A percentile compares a stretch with the other conserved stretches of the same genome.
These are phyloP conservation scores for Esperia sulphurella DNA, from an alignment of 2,888 invertebrate species.

Conservation along the genomic window DNA sequence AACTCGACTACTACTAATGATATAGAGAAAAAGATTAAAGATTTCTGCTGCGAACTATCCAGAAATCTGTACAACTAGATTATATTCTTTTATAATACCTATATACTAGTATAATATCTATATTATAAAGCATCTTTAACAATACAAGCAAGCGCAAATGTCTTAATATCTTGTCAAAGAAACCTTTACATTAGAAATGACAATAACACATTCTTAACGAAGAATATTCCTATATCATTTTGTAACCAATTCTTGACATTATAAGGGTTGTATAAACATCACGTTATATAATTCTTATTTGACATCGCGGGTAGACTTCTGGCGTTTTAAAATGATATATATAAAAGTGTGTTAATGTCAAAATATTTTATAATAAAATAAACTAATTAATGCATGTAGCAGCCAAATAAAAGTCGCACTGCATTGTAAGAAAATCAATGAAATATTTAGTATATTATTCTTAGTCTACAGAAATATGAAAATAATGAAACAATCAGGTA, in stretches of 20 bases:
- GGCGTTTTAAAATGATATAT: neutral
- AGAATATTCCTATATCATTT: neutral
- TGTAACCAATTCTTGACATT: too few species aligned
- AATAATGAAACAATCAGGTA: constrained; percentile 63
- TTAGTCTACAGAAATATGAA: neutral
- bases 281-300: too few species aligned
- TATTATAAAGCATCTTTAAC: too few species aligned
- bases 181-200: neutral
- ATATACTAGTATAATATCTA: too few species aligned
- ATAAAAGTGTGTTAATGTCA: neutral
- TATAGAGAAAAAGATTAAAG: too few species aligned
- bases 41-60: too few species aligned
- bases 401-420: constrained; percentile 3
- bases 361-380: neutral
- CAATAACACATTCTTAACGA: neutral
- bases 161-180: too few species aligned
- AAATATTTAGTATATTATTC: neutral
- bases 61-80: too few species aligned
- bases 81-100: too few species aligned
- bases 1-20: too few species aligned
- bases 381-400: constrained; percentile 1
- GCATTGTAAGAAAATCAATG: neutral
- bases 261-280: too few species aligned
- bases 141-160: neutral
- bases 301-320: too few species aligned